phyloP scores from a whole-genome alignment of 2,113 vertebrate genomes.

The Zosterops hypoxanthus region DNA sequence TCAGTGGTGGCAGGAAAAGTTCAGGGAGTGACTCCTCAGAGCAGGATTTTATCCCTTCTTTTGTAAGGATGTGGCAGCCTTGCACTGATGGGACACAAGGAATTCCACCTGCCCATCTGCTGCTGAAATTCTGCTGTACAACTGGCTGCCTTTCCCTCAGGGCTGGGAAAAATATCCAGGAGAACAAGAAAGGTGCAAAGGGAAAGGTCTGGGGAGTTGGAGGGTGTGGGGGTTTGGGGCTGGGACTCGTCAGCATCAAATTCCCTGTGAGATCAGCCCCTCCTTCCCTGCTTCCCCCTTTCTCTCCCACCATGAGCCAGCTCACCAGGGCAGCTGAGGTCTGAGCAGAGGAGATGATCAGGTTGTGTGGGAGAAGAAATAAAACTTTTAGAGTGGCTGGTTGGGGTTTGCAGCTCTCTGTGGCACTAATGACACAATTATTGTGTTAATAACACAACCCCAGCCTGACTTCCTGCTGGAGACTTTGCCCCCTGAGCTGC shows the following conservation, averaged over 20 bases:
- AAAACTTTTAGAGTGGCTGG: neutral
- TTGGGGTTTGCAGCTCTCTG: neutral
- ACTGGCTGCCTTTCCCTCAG: neutral
- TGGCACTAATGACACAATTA: neutral
- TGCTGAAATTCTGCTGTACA: neutral
- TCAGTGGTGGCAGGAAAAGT: neutral
- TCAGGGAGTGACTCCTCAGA: neutral
- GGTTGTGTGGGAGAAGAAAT: neutral
- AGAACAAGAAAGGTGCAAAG: neutral
- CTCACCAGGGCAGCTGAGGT: neutral
- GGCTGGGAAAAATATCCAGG: neutral
- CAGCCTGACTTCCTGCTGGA: neutral
- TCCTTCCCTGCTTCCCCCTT: neutral
- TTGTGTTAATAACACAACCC: neutral
- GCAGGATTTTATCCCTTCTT: neutral
- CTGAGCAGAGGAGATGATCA: neutral
- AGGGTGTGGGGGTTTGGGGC: rapidly evolving
- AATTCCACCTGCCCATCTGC: neutral
- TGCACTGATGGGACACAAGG: rapidly evolving
- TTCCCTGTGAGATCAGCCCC: neutral
- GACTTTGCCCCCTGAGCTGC: neutral
- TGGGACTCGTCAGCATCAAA: rapidly evolving
- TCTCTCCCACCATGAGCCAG: neutral
- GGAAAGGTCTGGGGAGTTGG: neutral
- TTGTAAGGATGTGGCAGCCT: neutral